Conservation (phyloP, 1,140 invertebrate species). For the Globodera ellingtonae region DNA sequence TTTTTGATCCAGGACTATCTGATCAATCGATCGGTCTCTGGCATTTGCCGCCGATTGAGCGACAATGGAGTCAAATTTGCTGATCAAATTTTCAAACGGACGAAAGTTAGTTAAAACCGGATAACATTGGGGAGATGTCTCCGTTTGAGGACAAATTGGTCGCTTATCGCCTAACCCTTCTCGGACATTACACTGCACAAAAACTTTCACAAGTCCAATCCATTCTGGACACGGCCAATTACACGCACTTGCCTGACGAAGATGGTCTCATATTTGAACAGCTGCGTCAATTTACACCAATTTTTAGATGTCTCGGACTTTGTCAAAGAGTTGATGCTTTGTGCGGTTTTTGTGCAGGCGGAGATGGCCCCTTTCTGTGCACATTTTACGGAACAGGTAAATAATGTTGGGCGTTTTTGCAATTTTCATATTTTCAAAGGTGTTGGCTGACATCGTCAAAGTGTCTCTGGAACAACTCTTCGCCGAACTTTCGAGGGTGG, state of each 20-base stretch:
- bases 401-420: neutral
- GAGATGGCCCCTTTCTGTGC: constrained; percentile 56
- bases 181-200: constrained; percentile 45
- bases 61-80: constrained; percentile 61
- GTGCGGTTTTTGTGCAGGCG: constrained; percentile 61
- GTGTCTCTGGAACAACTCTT: constrained; percentile 38
- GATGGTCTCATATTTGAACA: constrained; percentile 34
- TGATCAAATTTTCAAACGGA: constrained; percentile 58
- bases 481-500: constrained; percentile 25
- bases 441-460: constrained; percentile 44
- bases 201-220: constrained; percentile 47
- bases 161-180: constrained; percentile 41
- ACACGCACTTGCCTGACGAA: constrained; percentile 51
- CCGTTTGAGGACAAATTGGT: constrained; percentile 47
- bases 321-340: constrained; percentile 61
- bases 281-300: constrained; percentile 17
- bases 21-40: constrained; percentile 51
- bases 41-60: constrained; percentile 54
- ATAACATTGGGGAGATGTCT: constrained; percentile 18
- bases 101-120: constrained; percentile 7
- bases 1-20: constrained; percentile 33
- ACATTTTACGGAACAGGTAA: constrained; percentile 48
- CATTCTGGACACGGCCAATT: constrained; percentile 49
- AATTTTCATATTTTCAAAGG: constrained; percentile 21
- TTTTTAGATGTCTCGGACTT: constrained; percentile 61